A percentile compares a stretch with the other conserved stretches of the same genome.
phyloP scores from a whole-genome alignment of 2,888 invertebrate species.

The Portevinia maculata region DNA sequence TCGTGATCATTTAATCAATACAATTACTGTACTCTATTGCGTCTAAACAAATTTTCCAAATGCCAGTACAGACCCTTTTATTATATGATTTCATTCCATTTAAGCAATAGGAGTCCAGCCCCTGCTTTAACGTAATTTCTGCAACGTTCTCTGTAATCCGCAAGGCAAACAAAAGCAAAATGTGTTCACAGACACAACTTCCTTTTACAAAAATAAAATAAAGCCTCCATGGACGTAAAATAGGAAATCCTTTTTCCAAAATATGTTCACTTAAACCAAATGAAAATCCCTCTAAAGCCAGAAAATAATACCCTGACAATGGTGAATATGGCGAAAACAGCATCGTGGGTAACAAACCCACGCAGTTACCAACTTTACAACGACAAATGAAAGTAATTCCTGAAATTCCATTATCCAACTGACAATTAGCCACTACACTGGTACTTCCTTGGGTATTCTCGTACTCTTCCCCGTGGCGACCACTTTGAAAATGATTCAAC shows the following conservation, averaged over 20 bases:
- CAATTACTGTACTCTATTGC: too few relatives aligned
- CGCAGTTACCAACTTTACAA: conserved; percentile 1
- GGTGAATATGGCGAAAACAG: background rate
- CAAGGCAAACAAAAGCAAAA: too few relatives aligned
- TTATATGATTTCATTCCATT: too few relatives aligned
- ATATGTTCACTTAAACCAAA: conserved; percentile 37
- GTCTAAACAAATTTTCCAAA: too few relatives aligned
- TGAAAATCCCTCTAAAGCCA: conserved; percentile 17
- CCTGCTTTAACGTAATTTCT: too few relatives aligned
- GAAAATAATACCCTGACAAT: conserved; percentile 11
- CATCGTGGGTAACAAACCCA: background rate
- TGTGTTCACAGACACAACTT: too few relatives aligned
- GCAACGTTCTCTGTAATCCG: too few relatives aligned
- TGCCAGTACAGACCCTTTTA: too few relatives aligned
- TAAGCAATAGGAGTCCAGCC: too few relatives aligned
- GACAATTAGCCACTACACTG: conserved; percentile 47
- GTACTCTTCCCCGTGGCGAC: background rate
- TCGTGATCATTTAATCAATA: too few relatives aligned
- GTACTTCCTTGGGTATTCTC: background rate
- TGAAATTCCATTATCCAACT: conserved; percentile 34
- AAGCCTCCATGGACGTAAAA: too few relatives aligned
- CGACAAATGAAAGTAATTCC: conserved; percentile 33
- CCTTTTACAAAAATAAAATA: too few relatives aligned
- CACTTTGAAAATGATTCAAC: background rate
- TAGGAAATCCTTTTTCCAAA: conserved; percentile 8